Evolutionary conservation across 2,113 vertebrate species (phyloP), one percentile per base, ranked within the genome.

Genomic region (Hypocryptadius cinnamomeus): DNA sequence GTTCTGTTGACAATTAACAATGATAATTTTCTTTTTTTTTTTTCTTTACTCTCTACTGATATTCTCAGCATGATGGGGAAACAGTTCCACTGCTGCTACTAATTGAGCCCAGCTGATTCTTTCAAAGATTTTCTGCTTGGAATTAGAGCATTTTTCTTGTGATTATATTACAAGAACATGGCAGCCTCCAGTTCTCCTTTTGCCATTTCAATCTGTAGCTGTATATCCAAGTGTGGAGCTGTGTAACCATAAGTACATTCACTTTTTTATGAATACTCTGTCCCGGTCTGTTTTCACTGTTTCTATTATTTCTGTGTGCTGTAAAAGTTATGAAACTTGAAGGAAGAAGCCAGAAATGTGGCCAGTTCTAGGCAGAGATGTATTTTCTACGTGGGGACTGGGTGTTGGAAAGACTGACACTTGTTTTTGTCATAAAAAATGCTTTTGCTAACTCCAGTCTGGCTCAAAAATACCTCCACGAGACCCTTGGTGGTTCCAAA

Each of bases 341-440:
- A 81, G 69, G 56, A 80, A 45, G 71, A 66, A 88, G 72, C 39
- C 87, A 90, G 71, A 28, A 47, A 48, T 47, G 51, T 28, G 60
- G 71, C 61, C 40, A 85, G 31, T 8, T 85, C 51, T 37, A 71
- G 65, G 50, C 65, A 90, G 82, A 83, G 76, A 64, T 79, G 53
- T 4, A 48, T 71, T 64, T 90, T 80, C 59, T 79, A 0, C 3
- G 6, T 63, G 77, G 31, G 24, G 85, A 83, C 28, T 37, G 42
- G 9, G 10, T 63, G 69, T 47, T 95, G 92, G 94, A 93, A 91
- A 88, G 69, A 57, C 45, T 78, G 91, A 91, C 91, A 83, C 89
- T 92, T 92, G 87, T 91, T 96, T 96, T 93, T 96, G 90, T 94
- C 79, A 86, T 88, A 69, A 94, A 96, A 94, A 45, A n/a, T 76